Evolutionary conservation across 2,888 invertebrate species (phyloP), one percentile per base, ranked within the genome.

Genomic region (Choreutis nemorana): DNA sequence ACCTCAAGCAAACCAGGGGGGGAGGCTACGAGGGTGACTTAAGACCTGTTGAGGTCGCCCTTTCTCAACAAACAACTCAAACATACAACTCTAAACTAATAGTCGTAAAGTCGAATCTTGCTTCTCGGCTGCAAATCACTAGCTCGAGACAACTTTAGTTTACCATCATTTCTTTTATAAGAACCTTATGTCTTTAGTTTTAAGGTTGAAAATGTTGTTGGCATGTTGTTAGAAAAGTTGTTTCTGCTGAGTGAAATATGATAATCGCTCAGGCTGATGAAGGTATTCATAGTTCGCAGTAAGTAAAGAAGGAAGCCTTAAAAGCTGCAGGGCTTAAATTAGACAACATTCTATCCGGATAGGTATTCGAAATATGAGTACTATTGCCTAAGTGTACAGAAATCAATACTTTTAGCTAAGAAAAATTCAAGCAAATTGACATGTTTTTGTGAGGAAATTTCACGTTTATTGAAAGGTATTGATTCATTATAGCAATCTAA

Each of bases 241-340:
- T 40, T 22, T 30, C 27, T n/a, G n/a, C n/a, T n/a, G 34, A 35
- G 57, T 71, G 73, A 73, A 75, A 73, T 75, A 72, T 73, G 72
- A 75, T 75, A 75, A 73, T 73, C 64, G 55, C 45, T 50, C 40
- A 42, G 63, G 45, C 59, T 70, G 70, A 71, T 67, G 70, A 72
- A 61, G 68, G 66, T 66, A 73, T 75, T 73, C 75, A 75, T 70
- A 67, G 64, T 60, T 59, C 41, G 52, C 50, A 45, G 54, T 50
- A 46, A 55, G 50, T 50, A 54, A 53, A 48, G 62, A 67, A 47
- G 46, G 54, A 58, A 75, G 52, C 71, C 73, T 55, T 64, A 56
- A 43, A 48, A 46, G 43, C 55, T 23, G 4, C 9, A 23, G 7
- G 8, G 8, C 15, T 10, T 9, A 16, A 16, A 15, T 16, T n/a